phyloP scores from a whole-genome alignment of 2,113 vertebrate genomes.

The Leptosomus discolor region DNA sequence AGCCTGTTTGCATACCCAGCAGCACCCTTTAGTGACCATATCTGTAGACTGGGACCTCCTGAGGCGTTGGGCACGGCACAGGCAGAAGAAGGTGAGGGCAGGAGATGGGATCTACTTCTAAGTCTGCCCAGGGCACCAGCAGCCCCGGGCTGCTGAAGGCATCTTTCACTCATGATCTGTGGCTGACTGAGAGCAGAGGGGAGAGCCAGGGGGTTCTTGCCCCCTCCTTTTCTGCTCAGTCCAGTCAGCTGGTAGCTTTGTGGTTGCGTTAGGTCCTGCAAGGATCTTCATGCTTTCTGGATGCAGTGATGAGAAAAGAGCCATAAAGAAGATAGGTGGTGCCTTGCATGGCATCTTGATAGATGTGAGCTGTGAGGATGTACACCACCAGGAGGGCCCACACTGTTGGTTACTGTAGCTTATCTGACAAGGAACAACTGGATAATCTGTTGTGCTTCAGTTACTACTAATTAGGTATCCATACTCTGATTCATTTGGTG shows the following conservation, averaged over 20 bases:
- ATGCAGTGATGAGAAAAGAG: background rate
- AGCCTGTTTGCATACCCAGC: background rate
- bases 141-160: background rate
- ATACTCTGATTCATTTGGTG: background rate
- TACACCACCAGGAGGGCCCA: background rate
- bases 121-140: fast-evolving
- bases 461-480: background rate
- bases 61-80: background rate
- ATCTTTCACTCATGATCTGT: background rate
- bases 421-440: background rate
- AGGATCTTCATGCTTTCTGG: background rate
- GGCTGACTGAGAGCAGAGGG: background rate
- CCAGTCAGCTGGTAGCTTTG: background rate
- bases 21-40: background rate
- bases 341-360: background rate
- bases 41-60: background rate
- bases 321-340: background rate
- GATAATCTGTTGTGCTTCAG: background rate
- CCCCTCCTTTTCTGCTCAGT: background rate
- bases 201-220: background rate
- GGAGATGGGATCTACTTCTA: background rate
- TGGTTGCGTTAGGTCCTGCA: background rate
- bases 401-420: background rate
- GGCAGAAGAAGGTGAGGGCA: background rate
- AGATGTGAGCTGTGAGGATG: background rate